Conservation (phyloP, 2,888 invertebrate genomes). For the Argyresthia goedartella region DNA sequence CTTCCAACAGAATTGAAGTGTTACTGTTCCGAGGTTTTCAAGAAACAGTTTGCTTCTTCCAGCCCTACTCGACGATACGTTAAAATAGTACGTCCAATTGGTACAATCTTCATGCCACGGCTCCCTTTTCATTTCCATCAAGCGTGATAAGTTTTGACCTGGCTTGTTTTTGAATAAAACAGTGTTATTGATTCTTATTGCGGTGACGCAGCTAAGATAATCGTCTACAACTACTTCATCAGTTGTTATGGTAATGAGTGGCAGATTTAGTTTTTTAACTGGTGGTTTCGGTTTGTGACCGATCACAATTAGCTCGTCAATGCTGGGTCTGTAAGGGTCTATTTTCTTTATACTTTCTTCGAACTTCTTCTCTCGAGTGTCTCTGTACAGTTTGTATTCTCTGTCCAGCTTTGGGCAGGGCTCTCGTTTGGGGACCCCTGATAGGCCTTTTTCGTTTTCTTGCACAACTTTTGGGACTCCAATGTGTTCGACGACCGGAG, state of each 20-base stretch:
- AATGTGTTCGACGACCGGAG: slow-evolving; percentile 39
- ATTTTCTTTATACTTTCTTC: slow-evolving; percentile 33
- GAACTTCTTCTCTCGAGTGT: slow-evolving; percentile 33
- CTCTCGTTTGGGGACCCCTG: slow-evolving; percentile 26
- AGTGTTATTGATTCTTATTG: slow-evolving; percentile 47
- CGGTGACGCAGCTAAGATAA: slow-evolving; percentile 27
- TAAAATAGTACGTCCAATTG: slow-evolving; percentile 55
- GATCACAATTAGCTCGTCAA: slow-evolving; percentile 33
- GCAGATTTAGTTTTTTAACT: slow-evolving; percentile 24
- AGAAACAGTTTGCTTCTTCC: slow-evolving; percentile 46
- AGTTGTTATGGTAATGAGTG: slow-evolving; percentile 30
- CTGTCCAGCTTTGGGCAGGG: slow-evolving; percentile 25
- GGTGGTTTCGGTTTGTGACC: slow-evolving; percentile 37
- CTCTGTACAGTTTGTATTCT: slow-evolving; percentile 33
- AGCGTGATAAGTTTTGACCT: slow-evolving; percentile 20
- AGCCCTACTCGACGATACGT: slow-evolving; percentile 33
- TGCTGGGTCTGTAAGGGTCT: slow-evolving; percentile 44
- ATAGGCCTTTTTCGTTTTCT: slow-evolving; percentile 37
- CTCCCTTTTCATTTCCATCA: slow-evolving; percentile 26
- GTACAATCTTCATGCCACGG: slow-evolving; percentile 33
- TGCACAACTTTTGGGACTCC: slow-evolving; percentile 41
- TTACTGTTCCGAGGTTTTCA: slow-evolving; percentile 62
- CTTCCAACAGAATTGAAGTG: slow-evolving; percentile 63
- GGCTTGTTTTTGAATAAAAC: slow-evolving; percentile 34
- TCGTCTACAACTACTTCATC: slow-evolving; percentile 7